Conservation (phyloP, 2,797 vertebrate species). For the Limosa lapponica region DNA sequence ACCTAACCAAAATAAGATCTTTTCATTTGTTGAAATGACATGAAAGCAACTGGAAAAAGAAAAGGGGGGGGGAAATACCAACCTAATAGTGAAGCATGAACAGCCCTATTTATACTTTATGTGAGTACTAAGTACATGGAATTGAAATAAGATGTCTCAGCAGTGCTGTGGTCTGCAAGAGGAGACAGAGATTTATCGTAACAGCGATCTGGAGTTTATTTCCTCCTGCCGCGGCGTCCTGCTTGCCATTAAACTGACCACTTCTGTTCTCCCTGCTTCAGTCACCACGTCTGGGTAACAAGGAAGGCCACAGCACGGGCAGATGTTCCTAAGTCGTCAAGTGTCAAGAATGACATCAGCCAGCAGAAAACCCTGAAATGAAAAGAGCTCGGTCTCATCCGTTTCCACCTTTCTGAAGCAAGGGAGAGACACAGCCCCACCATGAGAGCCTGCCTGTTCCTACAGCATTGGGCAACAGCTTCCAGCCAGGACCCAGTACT, state of each 20-base stretch:
- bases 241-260: not conserved
- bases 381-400: not conserved
- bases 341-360: not conserved
- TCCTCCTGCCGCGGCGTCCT: rapidly evolving
- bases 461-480: not conserved
- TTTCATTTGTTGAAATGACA: not conserved
- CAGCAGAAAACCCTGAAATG: not conserved
- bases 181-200: not conserved
- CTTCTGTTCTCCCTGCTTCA: not conserved
- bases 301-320: not conserved
- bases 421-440: rapidly evolving
- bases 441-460: not conserved
- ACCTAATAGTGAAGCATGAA: not conserved
- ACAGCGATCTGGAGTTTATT: not conserved
- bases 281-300: not conserved
- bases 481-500: not conserved
- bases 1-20: not conserved
- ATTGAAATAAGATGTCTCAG: constrained; percentile 1
- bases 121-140: not conserved
- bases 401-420: not conserved
- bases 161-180: rapidly evolving
- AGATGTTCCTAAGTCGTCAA: not conserved
- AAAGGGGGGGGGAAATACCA: not conserved
- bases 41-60: not conserved
- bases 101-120: not conserved